Percentiles rank a stretch among this genome's conserved stretches.
phyloP scores from a whole-genome alignment of 2,888 invertebrate species.

The Coronaproctus castanopsis region DNA sequence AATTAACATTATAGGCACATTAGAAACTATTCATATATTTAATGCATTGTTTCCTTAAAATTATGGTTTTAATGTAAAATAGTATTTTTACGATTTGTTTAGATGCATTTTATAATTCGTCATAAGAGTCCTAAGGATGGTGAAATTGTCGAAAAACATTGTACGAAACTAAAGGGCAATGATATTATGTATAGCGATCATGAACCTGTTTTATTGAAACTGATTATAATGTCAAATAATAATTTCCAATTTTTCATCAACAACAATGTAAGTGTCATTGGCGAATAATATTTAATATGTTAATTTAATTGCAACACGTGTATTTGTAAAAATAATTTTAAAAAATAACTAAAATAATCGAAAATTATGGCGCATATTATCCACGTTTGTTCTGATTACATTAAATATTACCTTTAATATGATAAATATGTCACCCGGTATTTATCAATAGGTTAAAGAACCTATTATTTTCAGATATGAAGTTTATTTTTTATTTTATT shows the following conservation, averaged over 20 bases:
- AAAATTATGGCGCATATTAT: too few species aligned
- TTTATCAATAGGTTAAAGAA: too few species aligned
- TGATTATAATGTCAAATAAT: slow-evolving; percentile 59
- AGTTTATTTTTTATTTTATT: too few species aligned
- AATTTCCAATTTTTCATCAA: slow-evolving; percentile 64
- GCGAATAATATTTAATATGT: not conserved
- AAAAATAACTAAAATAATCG: not conserved
- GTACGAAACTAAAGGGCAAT: slow-evolving; percentile 66
- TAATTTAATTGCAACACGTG: not conserved
- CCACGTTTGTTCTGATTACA: too few species aligned
- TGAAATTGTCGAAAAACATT: slow-evolving; percentile 79
- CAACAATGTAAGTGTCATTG: slow-evolving; percentile 36
- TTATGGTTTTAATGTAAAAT: too few species aligned
- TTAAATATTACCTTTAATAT: too few species aligned
- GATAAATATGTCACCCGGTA: too few species aligned
- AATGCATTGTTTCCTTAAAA: too few species aligned
- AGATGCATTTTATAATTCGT: slow-evolving; percentile 71
- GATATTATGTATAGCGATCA: slow-evolving; percentile 56
- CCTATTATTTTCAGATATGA: too few species aligned
- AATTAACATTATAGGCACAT: too few species aligned
- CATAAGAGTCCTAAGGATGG: slow-evolving; percentile 87
- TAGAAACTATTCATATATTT: too few species aligned
- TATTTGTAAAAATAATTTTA: slow-evolving; percentile 1
- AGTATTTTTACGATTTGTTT: not conserved
- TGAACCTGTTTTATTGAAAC: slow-evolving; percentile 67